Percentiles rank a stretch among this genome's conserved stretches.
Conservation (phyloP, 1,140 invertebrate species). For the Zaprionus gabonicus region DNA sequence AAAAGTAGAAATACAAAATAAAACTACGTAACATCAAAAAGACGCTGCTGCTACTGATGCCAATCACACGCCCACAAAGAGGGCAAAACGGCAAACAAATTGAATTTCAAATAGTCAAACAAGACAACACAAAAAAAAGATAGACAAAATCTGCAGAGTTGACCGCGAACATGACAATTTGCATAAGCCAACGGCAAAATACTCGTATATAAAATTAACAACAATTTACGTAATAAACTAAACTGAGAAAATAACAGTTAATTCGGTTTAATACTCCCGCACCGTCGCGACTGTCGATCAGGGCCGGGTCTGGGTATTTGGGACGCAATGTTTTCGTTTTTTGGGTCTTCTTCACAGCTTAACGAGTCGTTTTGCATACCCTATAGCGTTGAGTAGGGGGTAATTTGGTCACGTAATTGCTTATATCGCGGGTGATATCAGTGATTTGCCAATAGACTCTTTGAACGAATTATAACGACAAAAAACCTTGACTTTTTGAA, state of each 20-base stretch:
- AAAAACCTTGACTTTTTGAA: neutral
- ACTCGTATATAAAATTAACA: neutral
- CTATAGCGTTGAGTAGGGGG: neutral
- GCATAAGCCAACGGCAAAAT: constrained; percentile 34
- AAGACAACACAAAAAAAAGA: constrained; percentile 34
- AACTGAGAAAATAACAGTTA: constrained; percentile 29
- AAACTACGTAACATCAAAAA: constrained; percentile 57
- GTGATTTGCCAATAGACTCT: neutral
- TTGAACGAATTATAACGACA: neutral
- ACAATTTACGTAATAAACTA: constrained; percentile 46
- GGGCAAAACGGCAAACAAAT: constrained; percentile 44
- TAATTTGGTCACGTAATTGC: constrained; percentile 7
- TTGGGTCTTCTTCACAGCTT: constrained; percentile 26
- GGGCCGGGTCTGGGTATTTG: constrained; percentile 19
- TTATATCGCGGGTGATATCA: neutral
- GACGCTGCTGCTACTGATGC: constrained; percentile 53
- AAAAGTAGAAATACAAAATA: constrained; percentile 31
- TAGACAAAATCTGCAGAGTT: constrained; percentile 27
- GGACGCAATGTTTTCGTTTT: constrained; percentile 37
- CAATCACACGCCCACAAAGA: constrained; percentile 43
- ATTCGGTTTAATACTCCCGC: constrained; percentile 19
- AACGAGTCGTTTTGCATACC: constrained; percentile 4
- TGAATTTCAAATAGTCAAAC: constrained; percentile 48
- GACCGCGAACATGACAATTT: constrained; percentile 48
- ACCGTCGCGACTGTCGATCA: neutral